Evolutionary conservation across 2,113 vertebrate species (phyloP).

Genomic region (Grammatotria lemairii): DNA sequence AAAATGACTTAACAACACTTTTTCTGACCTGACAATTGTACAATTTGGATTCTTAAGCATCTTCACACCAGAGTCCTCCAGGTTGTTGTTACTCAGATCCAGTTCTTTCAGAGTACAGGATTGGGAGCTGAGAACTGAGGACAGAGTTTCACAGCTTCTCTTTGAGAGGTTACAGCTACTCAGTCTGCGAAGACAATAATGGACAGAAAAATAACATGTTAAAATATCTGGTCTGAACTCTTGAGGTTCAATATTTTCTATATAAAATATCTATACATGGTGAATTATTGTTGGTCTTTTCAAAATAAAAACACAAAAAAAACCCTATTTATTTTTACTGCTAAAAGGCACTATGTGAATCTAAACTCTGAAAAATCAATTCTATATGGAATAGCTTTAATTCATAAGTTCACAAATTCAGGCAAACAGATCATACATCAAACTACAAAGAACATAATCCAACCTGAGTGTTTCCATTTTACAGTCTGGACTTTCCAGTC

Average conservation of each 20-base stretch:
- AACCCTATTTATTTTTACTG: fast-evolving
- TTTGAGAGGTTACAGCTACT: neutral
- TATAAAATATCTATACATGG: neutral
- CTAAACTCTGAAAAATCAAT: neutral
- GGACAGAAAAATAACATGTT: neutral
- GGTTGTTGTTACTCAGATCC: neutral
- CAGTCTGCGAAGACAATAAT: neutral
- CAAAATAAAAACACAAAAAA: neutral
- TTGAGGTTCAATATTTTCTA: neutral
- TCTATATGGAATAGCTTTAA: neutral
- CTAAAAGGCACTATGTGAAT: neutral
- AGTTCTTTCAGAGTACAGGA: neutral
- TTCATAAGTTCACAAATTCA: neutral
- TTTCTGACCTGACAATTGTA: neutral
- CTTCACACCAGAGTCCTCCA: neutral
- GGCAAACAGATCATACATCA: neutral
- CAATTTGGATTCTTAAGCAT: neutral
- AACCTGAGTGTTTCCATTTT: neutral
- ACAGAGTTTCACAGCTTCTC: neutral
- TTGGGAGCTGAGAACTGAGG: neutral
- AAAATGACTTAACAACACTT: neutral
- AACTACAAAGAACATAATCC: neutral
- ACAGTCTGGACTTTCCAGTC: neutral
- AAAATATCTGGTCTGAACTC: neutral
- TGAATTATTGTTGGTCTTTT: neutral